Conservation (phyloP, 1,140 invertebrate species). For the Pachypeltis micranthus region DNA sequence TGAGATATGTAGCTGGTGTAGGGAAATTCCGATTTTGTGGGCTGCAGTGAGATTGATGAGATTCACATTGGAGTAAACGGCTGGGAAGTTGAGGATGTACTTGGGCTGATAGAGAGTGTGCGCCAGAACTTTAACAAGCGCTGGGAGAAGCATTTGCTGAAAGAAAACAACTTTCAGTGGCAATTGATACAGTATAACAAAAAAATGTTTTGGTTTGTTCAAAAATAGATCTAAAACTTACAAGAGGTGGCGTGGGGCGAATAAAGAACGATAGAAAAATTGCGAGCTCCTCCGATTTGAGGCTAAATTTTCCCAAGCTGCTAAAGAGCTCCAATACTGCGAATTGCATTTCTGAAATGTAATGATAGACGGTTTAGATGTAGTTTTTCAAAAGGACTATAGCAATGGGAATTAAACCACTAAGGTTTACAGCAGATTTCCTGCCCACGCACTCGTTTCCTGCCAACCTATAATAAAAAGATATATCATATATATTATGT, state of each 20-base stretch:
- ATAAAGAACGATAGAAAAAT: slow-evolving; percentile 45
- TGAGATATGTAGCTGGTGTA: slow-evolving; percentile 25
- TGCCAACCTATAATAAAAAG: no score
- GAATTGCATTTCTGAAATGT: slow-evolving; percentile 44
- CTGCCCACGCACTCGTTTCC: no score
- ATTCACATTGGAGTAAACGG: slow-evolving; percentile 20
- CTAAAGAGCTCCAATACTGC: slow-evolving; percentile 46
- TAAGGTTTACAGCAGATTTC: no score
- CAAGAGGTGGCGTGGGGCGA: slow-evolving; percentile 38
- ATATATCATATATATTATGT: no score
- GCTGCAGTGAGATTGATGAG: slow-evolving; percentile 23
- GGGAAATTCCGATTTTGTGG: slow-evolving; percentile 26
- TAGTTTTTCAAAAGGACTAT: no score
- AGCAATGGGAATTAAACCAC: no score
- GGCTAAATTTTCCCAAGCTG: slow-evolving; percentile 41
- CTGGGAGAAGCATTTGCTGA: slow-evolving; percentile 36
- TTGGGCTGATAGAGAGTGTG: slow-evolving; percentile 41
- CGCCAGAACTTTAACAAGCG: slow-evolving; percentile 39
- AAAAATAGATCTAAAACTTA: slow-evolving; percentile 22
- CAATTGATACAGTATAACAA: no score
- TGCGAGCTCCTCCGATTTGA: slow-evolving; percentile 41
- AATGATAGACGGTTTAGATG: no score
- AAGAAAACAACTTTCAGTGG: slow-evolving; percentile 13
- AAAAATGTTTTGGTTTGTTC: no score
- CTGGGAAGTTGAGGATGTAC: slow-evolving; percentile 45